Conservation (phyloP, 2,888 invertebrate genomes). For the Neoitamus cyanurus region DNA sequence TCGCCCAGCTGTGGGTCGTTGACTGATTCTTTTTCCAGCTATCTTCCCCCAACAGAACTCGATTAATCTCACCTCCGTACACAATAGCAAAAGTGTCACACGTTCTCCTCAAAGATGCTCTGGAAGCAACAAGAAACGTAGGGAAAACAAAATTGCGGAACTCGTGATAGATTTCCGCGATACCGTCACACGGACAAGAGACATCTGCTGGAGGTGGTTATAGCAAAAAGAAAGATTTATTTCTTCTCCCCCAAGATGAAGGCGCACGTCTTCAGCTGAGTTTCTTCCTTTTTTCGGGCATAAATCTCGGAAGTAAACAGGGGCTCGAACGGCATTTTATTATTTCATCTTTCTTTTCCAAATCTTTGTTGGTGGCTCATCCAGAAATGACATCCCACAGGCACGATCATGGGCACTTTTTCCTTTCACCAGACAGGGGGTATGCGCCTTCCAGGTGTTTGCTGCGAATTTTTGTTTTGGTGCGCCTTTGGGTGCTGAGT, state of each 20-base stretch:
- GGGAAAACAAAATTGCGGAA: too few species aligned
- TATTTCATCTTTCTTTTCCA: neutral
- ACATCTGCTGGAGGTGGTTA: conserved; percentile 8
- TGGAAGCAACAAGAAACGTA: neutral
- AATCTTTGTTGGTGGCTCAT: neutral
- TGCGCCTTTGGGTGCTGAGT: neutral
- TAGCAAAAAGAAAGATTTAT: conserved; percentile 9
- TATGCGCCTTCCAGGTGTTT: neutral
- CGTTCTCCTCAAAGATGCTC: neutral
- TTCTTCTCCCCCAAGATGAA: conserved; percentile 5
- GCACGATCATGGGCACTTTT: neutral
- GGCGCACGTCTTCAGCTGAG: neutral
- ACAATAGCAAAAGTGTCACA: conserved; percentile 26
- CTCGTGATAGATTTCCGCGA: neutral
- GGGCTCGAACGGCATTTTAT: neutral
- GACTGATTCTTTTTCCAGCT: too few species aligned
- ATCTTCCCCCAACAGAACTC: neutral
- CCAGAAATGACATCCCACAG: neutral
- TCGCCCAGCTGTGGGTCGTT: neutral
- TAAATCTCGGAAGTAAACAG: conserved; percentile 18
- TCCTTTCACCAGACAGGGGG: neutral
- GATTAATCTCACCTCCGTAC: conserved; percentile 17
- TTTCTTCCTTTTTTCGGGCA: neutral
- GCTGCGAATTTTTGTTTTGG: neutral
- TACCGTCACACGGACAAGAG: neutral